These are phyloP conservation scores for Temnothorax unifasciatus DNA, from an alignment of 2,888 invertebrate species.

Conservation along the genomic window DNA sequence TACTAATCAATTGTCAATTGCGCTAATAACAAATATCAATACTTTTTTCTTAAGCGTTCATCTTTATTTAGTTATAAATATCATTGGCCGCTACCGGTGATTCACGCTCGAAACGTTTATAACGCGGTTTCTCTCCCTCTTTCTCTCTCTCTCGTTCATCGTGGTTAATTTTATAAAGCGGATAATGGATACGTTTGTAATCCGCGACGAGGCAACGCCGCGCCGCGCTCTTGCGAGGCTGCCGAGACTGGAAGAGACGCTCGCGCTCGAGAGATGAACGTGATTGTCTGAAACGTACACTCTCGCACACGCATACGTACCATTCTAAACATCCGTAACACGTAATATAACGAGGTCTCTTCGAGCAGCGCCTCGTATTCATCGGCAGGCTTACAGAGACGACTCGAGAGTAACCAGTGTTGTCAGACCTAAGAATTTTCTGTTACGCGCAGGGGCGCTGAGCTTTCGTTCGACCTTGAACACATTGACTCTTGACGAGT, in stretches of 20 bases:
- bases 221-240: constrained; percentile 70
- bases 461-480: constrained; percentile 5
- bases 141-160: background rate
- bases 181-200: constrained; percentile 54
- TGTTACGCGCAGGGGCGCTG: background rate
- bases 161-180: constrained; percentile 40
- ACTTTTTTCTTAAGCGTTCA: background rate
- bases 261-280: constrained; percentile 62
- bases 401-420: constrained; percentile 52
- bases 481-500: background rate
- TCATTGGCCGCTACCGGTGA: background rate
- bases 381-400: constrained; percentile 63
- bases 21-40: background rate
- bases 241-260: constrained; percentile 63
- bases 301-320: constrained; percentile 65
- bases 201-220: constrained; percentile 65
- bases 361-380: constrained; percentile 71
- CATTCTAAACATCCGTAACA: constrained; percentile 79
- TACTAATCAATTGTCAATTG: background rate
- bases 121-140: background rate
- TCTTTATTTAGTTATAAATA: constrained; percentile 13
- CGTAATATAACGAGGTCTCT: constrained; percentile 78
- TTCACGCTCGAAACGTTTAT: background rate
- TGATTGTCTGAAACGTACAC: constrained; percentile 72
- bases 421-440: constrained; percentile 28